These are phyloP conservation scores for Pituophis catenifer DNA, from an alignment of 2,113 vertebrate genomes.

Conservation along the genomic window DNA sequence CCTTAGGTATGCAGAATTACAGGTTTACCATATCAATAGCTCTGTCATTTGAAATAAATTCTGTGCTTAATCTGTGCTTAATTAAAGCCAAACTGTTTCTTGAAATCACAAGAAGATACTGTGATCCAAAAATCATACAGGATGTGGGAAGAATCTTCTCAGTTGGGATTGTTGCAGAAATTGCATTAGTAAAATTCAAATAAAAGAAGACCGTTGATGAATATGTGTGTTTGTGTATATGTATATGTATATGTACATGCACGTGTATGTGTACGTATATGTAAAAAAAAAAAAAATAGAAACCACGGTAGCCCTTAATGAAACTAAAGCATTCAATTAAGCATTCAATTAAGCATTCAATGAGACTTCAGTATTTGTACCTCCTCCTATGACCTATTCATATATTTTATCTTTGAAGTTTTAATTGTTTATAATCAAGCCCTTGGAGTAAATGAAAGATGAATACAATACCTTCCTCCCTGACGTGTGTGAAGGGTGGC, in stretches of 20 bases:
- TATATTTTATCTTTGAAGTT: not conserved
- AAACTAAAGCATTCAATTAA: not conserved
- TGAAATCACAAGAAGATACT: not conserved
- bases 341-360: not conserved
- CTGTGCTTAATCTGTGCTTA: not conserved
- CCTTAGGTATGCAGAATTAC: not conserved
- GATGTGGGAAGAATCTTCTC: not conserved
- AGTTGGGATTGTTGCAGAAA: not conserved
- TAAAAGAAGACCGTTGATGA: not conserved
- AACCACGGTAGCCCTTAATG: not conserved
- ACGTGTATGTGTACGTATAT: no score
- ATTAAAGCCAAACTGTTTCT: not conserved
- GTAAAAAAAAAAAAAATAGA: no score
- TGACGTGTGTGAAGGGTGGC: no score
- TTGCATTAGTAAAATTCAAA: not conserved
- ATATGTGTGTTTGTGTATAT: not conserved
- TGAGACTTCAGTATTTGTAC: not conserved
- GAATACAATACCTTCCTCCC: not conserved
- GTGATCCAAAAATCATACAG: not conserved
- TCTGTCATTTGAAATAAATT: not conserved
- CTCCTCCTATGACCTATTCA: not conserved
- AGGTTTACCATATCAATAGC: not conserved
- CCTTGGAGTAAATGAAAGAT: not conserved
- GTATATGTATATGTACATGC: no score
- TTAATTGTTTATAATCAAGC: not conserved